Evolutionary conservation across 2,797 vertebrate genomes (phyloP).

Genomic region (Astyanax mexicanus): DNA sequence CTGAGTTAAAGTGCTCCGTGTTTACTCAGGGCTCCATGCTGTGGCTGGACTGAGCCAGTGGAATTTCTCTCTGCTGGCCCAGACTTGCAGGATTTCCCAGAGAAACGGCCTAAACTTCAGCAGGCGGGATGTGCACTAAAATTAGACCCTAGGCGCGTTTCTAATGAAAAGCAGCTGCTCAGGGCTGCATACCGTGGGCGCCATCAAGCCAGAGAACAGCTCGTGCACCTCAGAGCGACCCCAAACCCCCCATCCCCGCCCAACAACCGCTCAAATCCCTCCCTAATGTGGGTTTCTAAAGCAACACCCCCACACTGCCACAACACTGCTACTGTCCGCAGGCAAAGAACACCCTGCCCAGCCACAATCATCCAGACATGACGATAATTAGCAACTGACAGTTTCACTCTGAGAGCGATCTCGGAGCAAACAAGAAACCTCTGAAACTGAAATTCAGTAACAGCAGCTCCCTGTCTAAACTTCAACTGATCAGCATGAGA

Average conservation of each 20-base stretch:
- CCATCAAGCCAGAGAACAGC: conserved; percentile 65
- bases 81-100: conserved; percentile 1
- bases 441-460: not conserved
- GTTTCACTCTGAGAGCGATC: not conserved
- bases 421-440: not conserved
- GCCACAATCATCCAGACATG: not conserved
- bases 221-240: conserved; percentile 44
- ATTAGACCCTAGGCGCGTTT: conserved; percentile 73
- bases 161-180: conserved; percentile 75
- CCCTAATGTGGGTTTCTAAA: not conserved
- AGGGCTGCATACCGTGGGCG: conserved; percentile 69
- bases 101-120: conserved; percentile 47
- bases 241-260: not conserved
- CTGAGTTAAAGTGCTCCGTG: conserved; percentile 21
- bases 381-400: not conserved
- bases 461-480: not conserved
- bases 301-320: not conserved
- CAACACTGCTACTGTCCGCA: not conserved
- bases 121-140: conserved; percentile 67
- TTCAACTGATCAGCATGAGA: not conserved
- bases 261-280: not conserved
- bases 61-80: conserved; percentile 1
- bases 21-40: conserved; percentile 44
- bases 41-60: conserved; percentile 53
- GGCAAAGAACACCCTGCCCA: not conserved